A percentile compares a stretch with the other conserved stretches of the same genome.
phyloP scores from a whole-genome alignment of 2,888 invertebrate species.

The Aquatica leii region DNA sequence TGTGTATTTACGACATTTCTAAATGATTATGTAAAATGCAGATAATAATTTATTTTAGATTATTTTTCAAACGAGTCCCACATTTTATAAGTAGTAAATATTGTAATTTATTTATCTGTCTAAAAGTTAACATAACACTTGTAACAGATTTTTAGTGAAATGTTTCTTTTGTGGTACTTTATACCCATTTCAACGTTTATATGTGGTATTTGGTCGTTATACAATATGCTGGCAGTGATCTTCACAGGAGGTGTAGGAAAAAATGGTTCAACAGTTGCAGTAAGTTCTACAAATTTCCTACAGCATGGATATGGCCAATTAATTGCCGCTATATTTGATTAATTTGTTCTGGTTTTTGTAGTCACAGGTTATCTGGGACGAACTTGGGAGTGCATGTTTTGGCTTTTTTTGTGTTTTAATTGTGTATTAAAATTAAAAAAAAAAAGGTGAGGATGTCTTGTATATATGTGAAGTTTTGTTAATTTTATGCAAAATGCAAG shows the following conservation, averaged over 20 bases:
- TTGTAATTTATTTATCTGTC: no score
- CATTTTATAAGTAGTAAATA: no score
- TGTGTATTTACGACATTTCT: no score
- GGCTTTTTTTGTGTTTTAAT: conserved; percentile 24
- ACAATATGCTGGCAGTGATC: conserved; percentile 73
- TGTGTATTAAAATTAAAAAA: background rate
- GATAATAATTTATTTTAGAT: no score
- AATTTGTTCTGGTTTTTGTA: conserved; percentile 18
- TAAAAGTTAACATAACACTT: no score
- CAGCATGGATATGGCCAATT: conserved; percentile 33
- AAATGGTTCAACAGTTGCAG: conserved; percentile 97
- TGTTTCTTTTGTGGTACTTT: conserved; percentile 78
- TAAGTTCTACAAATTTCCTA: conserved; percentile 65
- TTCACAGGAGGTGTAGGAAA: conserved; percentile 92
- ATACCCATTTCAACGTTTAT: conserved; percentile 78
- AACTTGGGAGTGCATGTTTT: conserved; percentile 34
- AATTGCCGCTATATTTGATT: conserved; percentile 27
- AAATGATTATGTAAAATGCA: no score
- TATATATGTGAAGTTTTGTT: background rate
- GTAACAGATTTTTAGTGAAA: conserved; percentile 65
- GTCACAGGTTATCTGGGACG: conserved; percentile 34
- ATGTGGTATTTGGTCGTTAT: conserved; percentile 76
- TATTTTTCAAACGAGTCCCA: no score
- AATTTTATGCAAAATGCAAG: background rate
- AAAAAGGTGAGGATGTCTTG: conserved; percentile 4